A percentile compares a stretch with the other conserved stretches of the same genome.
These are phyloP conservation scores for Lycodopsis pacificus DNA, from an alignment of 2,797 vertebrate species.

Conservation along the genomic window DNA sequence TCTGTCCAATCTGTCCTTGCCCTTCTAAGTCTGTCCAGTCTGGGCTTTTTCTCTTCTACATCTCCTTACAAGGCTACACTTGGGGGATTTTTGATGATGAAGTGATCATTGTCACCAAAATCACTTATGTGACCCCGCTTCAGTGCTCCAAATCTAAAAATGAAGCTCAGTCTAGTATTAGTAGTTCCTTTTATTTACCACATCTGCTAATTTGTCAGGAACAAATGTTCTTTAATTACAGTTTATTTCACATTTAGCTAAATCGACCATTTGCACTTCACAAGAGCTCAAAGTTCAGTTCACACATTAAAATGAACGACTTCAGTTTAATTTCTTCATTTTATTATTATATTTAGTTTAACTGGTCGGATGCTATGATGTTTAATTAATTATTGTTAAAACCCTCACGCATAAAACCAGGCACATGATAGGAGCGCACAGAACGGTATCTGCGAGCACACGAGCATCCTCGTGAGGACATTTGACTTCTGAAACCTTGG, in stretches of 20 bases:
- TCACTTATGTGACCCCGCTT: neutral
- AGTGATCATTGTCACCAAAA: neutral
- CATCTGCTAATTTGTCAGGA: neutral
- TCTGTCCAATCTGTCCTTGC: neutral
- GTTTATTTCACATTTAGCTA: neutral
- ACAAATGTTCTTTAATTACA: neutral
- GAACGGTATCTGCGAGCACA: too few relatives aligned
- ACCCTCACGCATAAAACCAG: neutral
- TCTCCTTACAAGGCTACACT: neutral
- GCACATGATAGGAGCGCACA: neutral
- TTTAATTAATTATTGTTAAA: neutral
- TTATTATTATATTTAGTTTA: neutral
- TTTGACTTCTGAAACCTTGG: neutral
- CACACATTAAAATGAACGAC: neutral
- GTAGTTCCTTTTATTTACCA: neutral
- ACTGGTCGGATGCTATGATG: neutral
- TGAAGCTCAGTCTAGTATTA: neutral
- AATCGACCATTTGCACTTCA: neutral
- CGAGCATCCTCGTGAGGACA: neutral
- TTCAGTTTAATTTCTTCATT: neutral
- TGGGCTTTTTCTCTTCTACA: neutral
- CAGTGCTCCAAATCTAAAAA: neutral
- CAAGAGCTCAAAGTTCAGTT: neutral
- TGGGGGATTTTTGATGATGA: neutral
- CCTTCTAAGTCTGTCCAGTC: neutral